Evolutionary conservation across 2,797 vertebrate genomes (phyloP).

Genomic region (Bufotes viridis): DNA sequence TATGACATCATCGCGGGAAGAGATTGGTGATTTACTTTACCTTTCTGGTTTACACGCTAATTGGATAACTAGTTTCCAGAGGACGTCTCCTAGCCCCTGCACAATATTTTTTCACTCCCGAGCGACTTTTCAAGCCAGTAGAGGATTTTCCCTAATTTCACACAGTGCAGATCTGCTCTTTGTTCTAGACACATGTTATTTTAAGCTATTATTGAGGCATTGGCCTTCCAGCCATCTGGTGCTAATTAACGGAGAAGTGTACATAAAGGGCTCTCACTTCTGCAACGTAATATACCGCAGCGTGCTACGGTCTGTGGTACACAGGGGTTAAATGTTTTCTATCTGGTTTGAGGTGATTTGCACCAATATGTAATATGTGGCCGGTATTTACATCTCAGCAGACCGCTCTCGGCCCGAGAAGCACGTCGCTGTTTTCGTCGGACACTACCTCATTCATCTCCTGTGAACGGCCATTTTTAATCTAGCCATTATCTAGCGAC

Average conservation of each 20-base stretch:
- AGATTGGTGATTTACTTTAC: neutral
- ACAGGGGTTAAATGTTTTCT: neutral
- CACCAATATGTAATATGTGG: neutral
- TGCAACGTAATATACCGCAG: neutral
- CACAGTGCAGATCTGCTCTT: neutral
- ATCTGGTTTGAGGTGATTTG: neutral
- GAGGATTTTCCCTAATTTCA: neutral
- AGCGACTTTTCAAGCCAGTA: neutral
- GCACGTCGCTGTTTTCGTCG: constrained; percentile 6
- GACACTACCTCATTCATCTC: constrained; percentile 47
- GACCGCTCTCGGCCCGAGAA: neutral
- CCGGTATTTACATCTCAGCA: neutral
- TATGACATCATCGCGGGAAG: neutral
- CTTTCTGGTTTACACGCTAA: neutral
- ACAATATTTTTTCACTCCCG: neutral
- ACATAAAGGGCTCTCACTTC: neutral
- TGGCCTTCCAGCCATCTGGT: constrained; percentile 34
- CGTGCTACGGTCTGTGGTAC: neutral
- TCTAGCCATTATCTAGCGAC: constrained; percentile 53
- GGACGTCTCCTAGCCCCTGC: neutral
- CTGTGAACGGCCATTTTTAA: constrained; percentile 29
- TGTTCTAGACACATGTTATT: neutral
- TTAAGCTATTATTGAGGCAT: neutral
- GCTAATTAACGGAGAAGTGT: constrained; percentile 16
- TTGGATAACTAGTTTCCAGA: constrained; percentile 19